A percentile compares a stretch with the other conserved stretches of the same genome.
Evolutionary conservation across 2,797 vertebrate species (phyloP).

Genomic region (Galaxias olidus): DNA sequence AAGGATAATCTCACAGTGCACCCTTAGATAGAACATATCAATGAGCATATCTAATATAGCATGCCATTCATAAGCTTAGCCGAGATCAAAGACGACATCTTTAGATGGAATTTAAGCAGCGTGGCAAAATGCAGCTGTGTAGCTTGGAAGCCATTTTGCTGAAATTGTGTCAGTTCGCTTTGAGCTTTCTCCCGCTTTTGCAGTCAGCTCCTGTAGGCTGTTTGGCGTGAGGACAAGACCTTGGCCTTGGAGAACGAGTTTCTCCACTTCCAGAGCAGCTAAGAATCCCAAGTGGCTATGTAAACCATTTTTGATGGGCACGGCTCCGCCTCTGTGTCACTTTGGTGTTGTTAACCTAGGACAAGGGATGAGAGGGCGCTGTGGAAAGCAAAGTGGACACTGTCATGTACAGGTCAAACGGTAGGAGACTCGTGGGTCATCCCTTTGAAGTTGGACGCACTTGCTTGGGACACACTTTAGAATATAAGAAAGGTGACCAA

Average conservation of each 20-base stretch:
- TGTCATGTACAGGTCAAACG: constrained; percentile 34
- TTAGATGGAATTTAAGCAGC: too few species aligned
- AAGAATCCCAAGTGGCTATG: constrained; percentile 66
- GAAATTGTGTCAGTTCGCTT: too few species aligned
- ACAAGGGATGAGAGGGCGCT: constrained; percentile 44
- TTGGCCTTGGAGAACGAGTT: constrained; percentile 52
- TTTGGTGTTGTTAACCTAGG: constrained; percentile 52
- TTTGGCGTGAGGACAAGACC: constrained; percentile 52
- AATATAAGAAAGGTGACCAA: too few species aligned
- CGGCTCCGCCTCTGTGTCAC: constrained; percentile 64
- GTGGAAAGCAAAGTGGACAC: constrained; percentile 42
- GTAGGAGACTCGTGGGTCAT: background rate
- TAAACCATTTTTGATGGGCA: constrained; percentile 70
- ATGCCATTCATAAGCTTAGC: constrained; percentile 47
- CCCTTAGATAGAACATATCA: constrained; percentile 62
- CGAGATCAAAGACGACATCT: constrained; percentile 39
- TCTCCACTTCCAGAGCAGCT: constrained; percentile 53
- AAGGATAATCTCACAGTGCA: constrained; percentile 35
- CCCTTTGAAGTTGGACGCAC: constrained; percentile 3
- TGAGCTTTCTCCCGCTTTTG: constrained; percentile 38
- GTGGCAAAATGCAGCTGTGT: too few species aligned
- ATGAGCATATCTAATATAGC: constrained; percentile 41
- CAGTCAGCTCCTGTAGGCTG: constrained; percentile 60
- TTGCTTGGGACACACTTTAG: background rate
- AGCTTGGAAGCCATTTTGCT: too few species aligned